Base-by-base conservation (phyloP, 2,797 vertebrate genomes). In the Ctenopoma multispine region DNA sequence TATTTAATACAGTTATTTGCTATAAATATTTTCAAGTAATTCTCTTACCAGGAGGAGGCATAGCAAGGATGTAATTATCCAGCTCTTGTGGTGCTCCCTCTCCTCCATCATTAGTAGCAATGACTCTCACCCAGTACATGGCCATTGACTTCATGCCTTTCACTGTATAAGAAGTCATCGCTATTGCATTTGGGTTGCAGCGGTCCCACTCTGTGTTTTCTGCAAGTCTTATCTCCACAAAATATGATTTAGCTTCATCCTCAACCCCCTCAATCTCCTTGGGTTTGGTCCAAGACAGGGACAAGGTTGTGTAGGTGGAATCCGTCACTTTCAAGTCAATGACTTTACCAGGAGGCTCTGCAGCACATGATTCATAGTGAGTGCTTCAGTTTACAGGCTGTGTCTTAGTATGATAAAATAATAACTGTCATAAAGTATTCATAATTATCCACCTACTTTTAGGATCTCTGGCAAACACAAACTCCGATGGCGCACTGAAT, bases 311-410 rank as follows among this genome's bases (percentile, higher is more conserved):
- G 81, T 94, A 92, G 40, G 93, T 89, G 0, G 95, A 96, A 80
- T 95, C 95, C 53, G 93, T 95, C 86, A 97, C 96, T 89, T 92
- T 96, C 27, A 98, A 93, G 65, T 96, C 95, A 50, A 65, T 80
- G 71, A 96, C 95, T 64, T 92, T 93, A 65, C 95, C 96, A 9
- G 95, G 96, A 72, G 89, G 87, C 83, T 95, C 97, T 98, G 91
- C n/a, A 89, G 76, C 18, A 36, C 55, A 84, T 7, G 1, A 81
- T 59, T 69, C 5, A 67, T 43, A 63, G 58, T 84, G 17, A 79
- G 27, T 60, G 31, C 20, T 55, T 23, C 21, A 44, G 2, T 63
- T 23, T 66, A 4, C 23, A 11, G 41, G 13, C 27, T 57, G 34
- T 64, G 7, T 68, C 2, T 54, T 34, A 27, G 12, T 34, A 34